These are phyloP conservation scores for Dinothrombium tinctorium DNA, from an alignment of 1,140 invertebrate genomes.

Conservation along the genomic window DNA sequence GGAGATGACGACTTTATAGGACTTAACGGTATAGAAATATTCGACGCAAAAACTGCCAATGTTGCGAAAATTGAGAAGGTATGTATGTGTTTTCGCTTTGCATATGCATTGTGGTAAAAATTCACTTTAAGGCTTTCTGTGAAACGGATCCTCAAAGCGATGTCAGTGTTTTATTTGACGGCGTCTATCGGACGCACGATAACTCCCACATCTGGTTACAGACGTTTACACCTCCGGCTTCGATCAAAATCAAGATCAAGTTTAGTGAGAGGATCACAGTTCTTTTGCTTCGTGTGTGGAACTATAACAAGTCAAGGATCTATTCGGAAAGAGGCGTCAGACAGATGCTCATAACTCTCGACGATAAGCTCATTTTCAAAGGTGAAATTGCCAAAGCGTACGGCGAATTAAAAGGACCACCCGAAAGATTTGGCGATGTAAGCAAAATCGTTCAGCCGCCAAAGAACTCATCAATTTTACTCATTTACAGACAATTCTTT, in stretches of 20 bases:
- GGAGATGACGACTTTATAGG: constrained; percentile 52
- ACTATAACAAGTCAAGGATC: constrained; percentile 63
- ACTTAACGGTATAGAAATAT: constrained; percentile 52
- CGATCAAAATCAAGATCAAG: constrained; percentile 33
- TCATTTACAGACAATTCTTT: constrained; percentile 42
- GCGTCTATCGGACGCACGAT: constrained; percentile 42
- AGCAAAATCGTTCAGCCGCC: constrained; percentile 20
- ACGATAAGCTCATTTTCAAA: constrained; percentile 39
- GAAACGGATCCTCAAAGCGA: constrained; percentile 1
- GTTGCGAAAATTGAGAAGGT: constrained; percentile 23
- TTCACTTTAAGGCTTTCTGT: constrained; percentile 5
- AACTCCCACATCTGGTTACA: constrained; percentile 49
- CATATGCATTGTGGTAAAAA: neutral
- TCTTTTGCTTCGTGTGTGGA: constrained; percentile 53
- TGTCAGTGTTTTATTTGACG: constrained; percentile 35
- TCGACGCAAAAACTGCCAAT: constrained; percentile 32
- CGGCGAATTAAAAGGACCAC: constrained; percentile 38
- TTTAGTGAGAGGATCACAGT: constrained; percentile 31
- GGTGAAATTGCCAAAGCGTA: constrained; percentile 53
- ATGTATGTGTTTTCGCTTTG: neutral
- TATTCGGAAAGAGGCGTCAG: constrained; percentile 48
- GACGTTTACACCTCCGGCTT: constrained; percentile 28
- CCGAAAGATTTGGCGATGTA: constrained; percentile 52
- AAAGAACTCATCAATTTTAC: neutral
- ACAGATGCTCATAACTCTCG: constrained; percentile 40